Base-by-base conservation (phyloP, 2,888 invertebrate genomes). In the Dryocosmus kuriphilus region DNA sequence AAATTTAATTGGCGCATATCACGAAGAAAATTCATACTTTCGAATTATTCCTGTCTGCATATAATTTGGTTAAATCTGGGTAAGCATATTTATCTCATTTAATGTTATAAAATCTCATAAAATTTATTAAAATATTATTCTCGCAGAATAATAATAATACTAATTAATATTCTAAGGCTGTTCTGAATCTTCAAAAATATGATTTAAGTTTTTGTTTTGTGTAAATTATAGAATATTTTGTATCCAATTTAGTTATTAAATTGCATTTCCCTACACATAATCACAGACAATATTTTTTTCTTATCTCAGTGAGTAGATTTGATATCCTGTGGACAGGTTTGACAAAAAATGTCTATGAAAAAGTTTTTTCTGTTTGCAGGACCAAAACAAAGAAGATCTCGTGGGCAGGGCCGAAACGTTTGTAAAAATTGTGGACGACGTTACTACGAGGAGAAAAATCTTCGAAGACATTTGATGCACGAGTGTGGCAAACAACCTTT, bases 351-450 rank as follows among this genome's bases (percentile, higher is more conserved):
- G 60, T 27, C 55, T 22, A 14, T 60, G 22, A 16, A 60, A 14
- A 60, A 27, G 16, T 27, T 24, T 24, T 41, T 65, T 24, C 7
- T 65, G 41, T 41, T 71, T 71, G 24, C 30, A 71, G 51, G 71
- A n/a, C 51, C 30, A 30, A 55, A 71, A 51, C 71, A n/a, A 32
- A 84, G 91, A 55, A 85, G 90, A 46, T 86, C 86, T 3, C 87
- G 90, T 0, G 91, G 91, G n/a, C 88, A 89, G 41, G 91, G 91
- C 27, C 85, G 86, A 6, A 88, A 89, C 82, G 85, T 84, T 9
- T 93, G 93, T 82, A 91, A 92, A n/a, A 92, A 90, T 77, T 94
- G 94, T 84, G 92, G 92, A 84, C 92, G 94, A 73, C 92, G 92
- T 41, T 94, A 94, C 88, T 92, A 93, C 67, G 92, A 93, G 60